Evolutionary conservation across 2,113 vertebrate species (phyloP), one percentile per base, ranked within the genome.

Genomic region (Daubentonia madagascariensis): DNA sequence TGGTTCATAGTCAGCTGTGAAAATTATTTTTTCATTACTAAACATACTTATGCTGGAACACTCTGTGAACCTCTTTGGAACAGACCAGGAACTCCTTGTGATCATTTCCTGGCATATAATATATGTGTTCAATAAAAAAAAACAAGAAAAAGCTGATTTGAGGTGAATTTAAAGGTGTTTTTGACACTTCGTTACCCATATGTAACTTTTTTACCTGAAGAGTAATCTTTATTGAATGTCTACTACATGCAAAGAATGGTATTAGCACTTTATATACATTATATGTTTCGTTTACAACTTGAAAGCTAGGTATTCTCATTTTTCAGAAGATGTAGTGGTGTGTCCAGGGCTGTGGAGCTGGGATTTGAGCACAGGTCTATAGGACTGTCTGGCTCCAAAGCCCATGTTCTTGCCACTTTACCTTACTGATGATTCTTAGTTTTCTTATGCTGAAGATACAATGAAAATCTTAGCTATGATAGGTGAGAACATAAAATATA

Each of bases 391-490:
- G 68, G 12, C 48, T 61, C 22, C 52, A 68, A 59, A 70, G 40
- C 85, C 61, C 18, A 17, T 70, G 23, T 78, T 94, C 48, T 83
- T 84, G n/a, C 73, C 43, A 18, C 59, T 85, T 87, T 63, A 52
- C 50, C 50, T 43, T 35, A 45, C 18, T 79, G 45, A 16, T 79
- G 45, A 16, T 84, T 81, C 30, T 92, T 92, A 48, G 10, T 92
- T 96, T 97, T 88, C 40, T 94, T 91, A 35, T 59, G 30, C 57
- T 68, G 57, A 85, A 92, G 35, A 80, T 81, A 30, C 20, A 40
- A 3, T 78, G 68, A 92, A 75, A 40, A 86, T 87, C 50, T 95
- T 67, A 95, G 43, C 45, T 73, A 20, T 88, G 61, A 70, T 13
- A 86, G 43, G 6, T 61, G 18, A 85, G 89, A 89, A 92, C 57